A percentile compares a stretch with the other conserved stretches of the same genome.
phyloP scores from a whole-genome alignment of 2,888 invertebrate species.

The Chymomyza procnemis region DNA sequence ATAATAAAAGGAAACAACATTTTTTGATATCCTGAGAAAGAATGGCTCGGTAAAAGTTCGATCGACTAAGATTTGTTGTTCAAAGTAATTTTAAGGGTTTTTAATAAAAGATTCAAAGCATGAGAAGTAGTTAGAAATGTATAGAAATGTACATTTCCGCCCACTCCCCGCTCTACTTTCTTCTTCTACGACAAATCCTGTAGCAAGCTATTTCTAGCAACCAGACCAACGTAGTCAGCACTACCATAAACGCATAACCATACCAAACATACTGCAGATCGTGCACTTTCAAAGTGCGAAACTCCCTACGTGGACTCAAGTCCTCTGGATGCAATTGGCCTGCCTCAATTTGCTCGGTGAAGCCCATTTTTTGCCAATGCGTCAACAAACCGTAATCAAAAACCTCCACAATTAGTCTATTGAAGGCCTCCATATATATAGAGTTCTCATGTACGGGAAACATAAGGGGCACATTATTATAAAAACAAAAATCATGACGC shows the following conservation, averaged over 20 bases:
- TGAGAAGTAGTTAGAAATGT: no score
- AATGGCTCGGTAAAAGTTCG: no score
- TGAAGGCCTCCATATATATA: conserved; percentile 53
- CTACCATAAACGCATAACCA: conserved; percentile 52
- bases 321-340: conserved; percentile 54
- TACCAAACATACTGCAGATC: conserved; percentile 67
- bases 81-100: no score
- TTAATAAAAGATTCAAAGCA: no score
- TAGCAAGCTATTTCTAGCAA: conserved; percentile 38
- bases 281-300: conserved; percentile 58
- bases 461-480: conserved; percentile 57
- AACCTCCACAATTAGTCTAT: conserved; percentile 55
- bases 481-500: conserved; percentile 65
- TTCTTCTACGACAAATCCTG: background rate
- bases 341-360: conserved; percentile 59
- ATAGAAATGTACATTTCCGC: no score
- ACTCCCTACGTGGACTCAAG: conserved; percentile 47
- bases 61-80: no score
- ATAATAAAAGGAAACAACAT: no score
- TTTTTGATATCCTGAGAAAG: no score
- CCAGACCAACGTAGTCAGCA: conserved; percentile 45
- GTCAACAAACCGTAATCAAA: conserved; percentile 49
- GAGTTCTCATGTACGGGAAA: conserved; percentile 73
- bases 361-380: conserved; percentile 54
- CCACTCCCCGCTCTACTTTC: background rate